Conservation (phyloP, 1,140 invertebrate genomes). For the Drosophila eugracilis region DNA sequence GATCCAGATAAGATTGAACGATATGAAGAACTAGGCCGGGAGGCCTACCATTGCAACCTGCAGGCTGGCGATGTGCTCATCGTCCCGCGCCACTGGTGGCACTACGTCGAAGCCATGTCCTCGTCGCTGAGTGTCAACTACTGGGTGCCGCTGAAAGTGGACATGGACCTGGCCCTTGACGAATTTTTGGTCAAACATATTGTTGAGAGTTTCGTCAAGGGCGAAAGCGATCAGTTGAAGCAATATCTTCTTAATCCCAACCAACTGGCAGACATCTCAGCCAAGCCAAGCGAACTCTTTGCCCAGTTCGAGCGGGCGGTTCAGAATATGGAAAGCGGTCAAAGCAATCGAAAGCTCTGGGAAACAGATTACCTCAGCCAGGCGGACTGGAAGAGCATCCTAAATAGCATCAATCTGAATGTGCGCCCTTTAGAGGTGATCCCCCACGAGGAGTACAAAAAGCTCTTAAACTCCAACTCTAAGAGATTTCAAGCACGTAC, state of each 20-base stretch:
- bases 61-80: slow-evolving; percentile 94
- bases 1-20: slow-evolving; percentile 25
- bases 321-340: slow-evolving; percentile 15
- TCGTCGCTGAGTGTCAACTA: slow-evolving; percentile 93
- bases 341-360: slow-evolving; percentile 35
- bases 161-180: slow-evolving; percentile 67
- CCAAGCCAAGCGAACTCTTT: slow-evolving; percentile 50
- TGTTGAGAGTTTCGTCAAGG: slow-evolving; percentile 68
- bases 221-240: slow-evolving; percentile 42
- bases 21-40: slow-evolving; percentile 28
- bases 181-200: slow-evolving; percentile 79
- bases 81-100: slow-evolving; percentile 97
- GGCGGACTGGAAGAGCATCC: slow-evolving; percentile 7
- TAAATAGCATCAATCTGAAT: not conserved
- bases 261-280: slow-evolving; percentile 56
- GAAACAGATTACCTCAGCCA: slow-evolving; percentile 45
- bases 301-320: slow-evolving; percentile 53
- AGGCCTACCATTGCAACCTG: slow-evolving; percentile 87
- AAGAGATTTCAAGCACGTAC: not conserved
- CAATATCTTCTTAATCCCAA: slow-evolving; percentile 77
- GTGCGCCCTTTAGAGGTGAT: slow-evolving; percentile 42
- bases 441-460: slow-evolving; percentile 40
- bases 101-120: slow-evolving; percentile 94
- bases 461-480: slow-evolving; percentile 38
- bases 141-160: slow-evolving; percentile 91